These are phyloP conservation scores for Nebria ingens DNA, from an alignment of 1,140 invertebrate genomes.

Conservation along the genomic window DNA sequence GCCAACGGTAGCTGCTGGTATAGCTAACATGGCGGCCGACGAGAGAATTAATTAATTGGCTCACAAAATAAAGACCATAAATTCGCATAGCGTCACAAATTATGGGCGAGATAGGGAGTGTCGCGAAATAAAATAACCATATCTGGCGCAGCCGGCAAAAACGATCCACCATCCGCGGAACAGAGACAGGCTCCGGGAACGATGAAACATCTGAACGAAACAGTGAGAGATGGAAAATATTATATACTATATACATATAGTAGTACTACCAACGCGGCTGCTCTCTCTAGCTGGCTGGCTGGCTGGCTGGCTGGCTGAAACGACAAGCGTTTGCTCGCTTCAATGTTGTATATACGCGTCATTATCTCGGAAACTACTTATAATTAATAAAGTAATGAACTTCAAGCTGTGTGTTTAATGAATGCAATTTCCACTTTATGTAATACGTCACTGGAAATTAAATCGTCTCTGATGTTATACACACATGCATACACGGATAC, in stretches of 20 bases:
- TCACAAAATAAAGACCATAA: slow-evolving; percentile 37
- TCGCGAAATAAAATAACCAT: slow-evolving; percentile 36
- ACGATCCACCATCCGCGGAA: not conserved
- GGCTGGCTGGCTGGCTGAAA: no score
- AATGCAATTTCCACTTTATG: slow-evolving; percentile 6
- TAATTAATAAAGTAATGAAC: slow-evolving; percentile 9
- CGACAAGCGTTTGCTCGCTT: no score
- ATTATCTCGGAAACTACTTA: slow-evolving; percentile 8
- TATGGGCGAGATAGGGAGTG: slow-evolving; percentile 34
- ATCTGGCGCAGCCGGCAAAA: slow-evolving; percentile 21
- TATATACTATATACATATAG: no score
- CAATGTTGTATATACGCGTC: slow-evolving; percentile 1
- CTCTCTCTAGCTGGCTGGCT: no score
- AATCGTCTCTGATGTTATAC: not conserved
- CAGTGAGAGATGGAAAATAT: no score
- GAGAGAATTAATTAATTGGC: slow-evolving; percentile 36
- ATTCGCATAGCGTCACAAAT: slow-evolving; percentile 36
- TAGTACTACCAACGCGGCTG: no score
- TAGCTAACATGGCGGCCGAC: slow-evolving; percentile 27
- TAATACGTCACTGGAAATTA: slow-evolving; percentile 7
- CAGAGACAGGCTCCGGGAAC: not conserved
- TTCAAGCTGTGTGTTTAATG: slow-evolving; percentile 5
- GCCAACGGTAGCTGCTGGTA: not conserved
- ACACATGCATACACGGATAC: not conserved
- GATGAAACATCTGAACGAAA: no score